These are phyloP conservation scores for Andrena cerasifolii DNA, from an alignment of 1,140 invertebrate species.

Conservation along the genomic window DNA sequence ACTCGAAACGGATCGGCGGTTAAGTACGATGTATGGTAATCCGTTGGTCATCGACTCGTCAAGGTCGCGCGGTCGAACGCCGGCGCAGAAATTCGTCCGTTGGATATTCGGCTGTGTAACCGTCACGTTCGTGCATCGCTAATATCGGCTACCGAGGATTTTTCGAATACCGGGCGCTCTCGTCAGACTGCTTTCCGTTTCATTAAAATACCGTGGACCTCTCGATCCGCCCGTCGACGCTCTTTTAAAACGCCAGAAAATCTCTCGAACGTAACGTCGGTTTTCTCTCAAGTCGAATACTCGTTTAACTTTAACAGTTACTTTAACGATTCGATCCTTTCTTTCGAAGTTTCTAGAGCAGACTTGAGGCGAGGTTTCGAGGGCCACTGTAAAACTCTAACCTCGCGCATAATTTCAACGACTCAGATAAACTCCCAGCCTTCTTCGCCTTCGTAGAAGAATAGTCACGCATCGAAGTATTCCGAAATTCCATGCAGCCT, in stretches of 20 bases:
- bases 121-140: conserved; percentile 43
- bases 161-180: conserved; percentile 36
- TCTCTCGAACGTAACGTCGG: neutral
- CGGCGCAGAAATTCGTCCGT: conserved; percentile 29
- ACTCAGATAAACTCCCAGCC: too few relatives aligned
- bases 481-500: neutral
- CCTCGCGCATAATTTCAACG: too few relatives aligned
- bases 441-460: too few relatives aligned
- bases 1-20: neutral
- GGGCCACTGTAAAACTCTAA: too few relatives aligned
- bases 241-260: neutral
- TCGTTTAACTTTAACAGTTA: too few relatives aligned
- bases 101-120: conserved; percentile 37
- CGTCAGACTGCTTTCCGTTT: conserved; percentile 48
- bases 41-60: conserved; percentile 37
- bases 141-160: conserved; percentile 28
- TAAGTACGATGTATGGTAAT: conserved; percentile 15
- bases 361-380: too few relatives aligned
- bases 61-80: conserved; percentile 21
- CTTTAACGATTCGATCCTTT: too few relatives aligned
- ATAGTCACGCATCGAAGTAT: too few relatives aligned
- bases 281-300: neutral
- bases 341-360: too few relatives aligned
- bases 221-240: neutral
- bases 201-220: conserved; percentile 35